Evolutionary conservation across 2,888 invertebrate species (phyloP), one percentile per base, ranked within the genome.

Genomic region (Sinodicranocentrus sp.): DNA sequence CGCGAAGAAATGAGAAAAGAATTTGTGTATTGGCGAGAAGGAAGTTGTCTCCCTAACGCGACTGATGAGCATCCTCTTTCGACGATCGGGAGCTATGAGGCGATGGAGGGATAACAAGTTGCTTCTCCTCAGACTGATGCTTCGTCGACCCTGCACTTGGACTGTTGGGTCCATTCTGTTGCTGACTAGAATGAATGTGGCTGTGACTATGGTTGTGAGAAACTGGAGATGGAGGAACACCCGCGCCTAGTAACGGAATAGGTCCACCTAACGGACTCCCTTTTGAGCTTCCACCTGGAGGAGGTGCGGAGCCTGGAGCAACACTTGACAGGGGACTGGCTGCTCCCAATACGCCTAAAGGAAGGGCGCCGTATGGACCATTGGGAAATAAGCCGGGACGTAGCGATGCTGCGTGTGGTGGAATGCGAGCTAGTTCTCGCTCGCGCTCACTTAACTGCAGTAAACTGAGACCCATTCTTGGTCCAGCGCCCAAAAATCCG

Each of bases 141-240:
- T 82, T 82, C n/a, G 43, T 65, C 33, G 82, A 70, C 44, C 68
- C 72, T 68, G 82, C 63, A 68, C 70, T 85, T 67, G 88, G 87
- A 83, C 87, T 87, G 54, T 73, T 82, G 19, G 84, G 86, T 79
- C 88, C 87, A 85, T 88, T 88, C 61, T 71, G 82, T 73, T 73
- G 82, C 85, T 87, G 87, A 87, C 87, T 87, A 87, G 88, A 86
- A 82, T 84, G 86, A 65, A 82, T 73, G 83, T 87, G 83, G 83
- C 76, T 85, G 57, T 84, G 84, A 59, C 82, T 84, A 83, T 85
- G 86, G 52, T 82, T 82, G 43, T 78, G 84, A 52, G 85, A 73
- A 26, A 85, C 73, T 26, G 85, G 77, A 19, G 82, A 83, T 21
- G 83, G 75, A 70, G 82, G 54, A 26, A 80, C 82, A 65, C 85